Percentiles rank a stretch among this genome's conserved stretches.
phyloP scores from a whole-genome alignment of 2,888 invertebrate genomes.

The Lycophotia porphyrea region DNA sequence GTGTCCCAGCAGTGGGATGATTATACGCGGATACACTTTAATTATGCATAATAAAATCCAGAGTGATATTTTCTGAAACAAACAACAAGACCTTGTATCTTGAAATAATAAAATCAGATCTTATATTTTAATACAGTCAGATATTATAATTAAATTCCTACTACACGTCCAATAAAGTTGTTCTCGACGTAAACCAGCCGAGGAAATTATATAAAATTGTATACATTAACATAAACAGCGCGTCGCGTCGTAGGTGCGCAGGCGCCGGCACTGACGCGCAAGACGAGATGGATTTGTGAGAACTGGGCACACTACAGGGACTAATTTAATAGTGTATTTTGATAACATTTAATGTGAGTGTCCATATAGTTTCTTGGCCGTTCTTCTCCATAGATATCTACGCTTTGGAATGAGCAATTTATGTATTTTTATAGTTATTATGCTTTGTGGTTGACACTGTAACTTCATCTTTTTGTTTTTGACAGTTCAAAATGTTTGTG shows the following conservation, averaged over 20 bases:
- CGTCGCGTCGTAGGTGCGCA: constrained; percentile 59
- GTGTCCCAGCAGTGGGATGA: no score
- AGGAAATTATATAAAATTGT: constrained; percentile 59
- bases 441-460: background rate
- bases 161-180: constrained; percentile 36
- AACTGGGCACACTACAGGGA: constrained; percentile 52
- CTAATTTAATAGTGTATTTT: constrained; percentile 42
- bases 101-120: background rate
- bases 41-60: background rate
- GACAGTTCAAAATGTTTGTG: background rate
- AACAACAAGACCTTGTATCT: background rate
- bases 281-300: constrained; percentile 65
- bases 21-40: no score
- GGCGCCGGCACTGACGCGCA: constrained; percentile 60
- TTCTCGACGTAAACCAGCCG: constrained; percentile 40
- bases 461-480: background rate
- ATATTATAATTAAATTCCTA: constrained; percentile 34
- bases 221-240: constrained; percentile 60
- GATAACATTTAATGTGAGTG: background rate
- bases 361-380: background rate
- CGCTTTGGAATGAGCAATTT: background rate
- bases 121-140: constrained; percentile 14
- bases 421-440: no score
- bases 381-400: background rate
- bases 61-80: background rate